Evolutionary conservation across 2,797 vertebrate genomes (phyloP).

Genomic region (Otolemur crassicaudatus): DNA sequence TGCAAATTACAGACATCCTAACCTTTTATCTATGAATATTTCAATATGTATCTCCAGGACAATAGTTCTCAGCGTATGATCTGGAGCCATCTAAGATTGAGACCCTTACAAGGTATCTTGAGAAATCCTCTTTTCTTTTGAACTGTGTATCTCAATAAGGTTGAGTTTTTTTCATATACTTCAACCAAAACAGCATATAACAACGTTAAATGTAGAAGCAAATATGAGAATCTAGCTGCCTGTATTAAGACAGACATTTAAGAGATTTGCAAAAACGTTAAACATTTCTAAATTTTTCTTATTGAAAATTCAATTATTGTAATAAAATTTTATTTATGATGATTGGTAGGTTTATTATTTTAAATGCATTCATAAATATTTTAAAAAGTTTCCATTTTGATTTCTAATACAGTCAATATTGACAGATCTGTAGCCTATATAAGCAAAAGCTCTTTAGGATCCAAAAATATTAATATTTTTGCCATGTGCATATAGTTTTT

Average conservation of each 20-base stretch:
- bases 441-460: not conserved
- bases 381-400: constrained; percentile 19
- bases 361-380: not conserved
- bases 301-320: constrained; percentile 6
- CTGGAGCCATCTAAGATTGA: not conserved
- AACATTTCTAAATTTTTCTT: constrained; percentile 30
- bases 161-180: not conserved
- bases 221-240: not conserved
- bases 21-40: constrained; percentile 52
- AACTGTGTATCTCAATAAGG: not conserved
- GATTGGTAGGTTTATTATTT: not conserved
- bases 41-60: not conserved
- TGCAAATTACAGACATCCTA: not conserved
- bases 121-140: not conserved
- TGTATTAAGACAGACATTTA: constrained; percentile 3
- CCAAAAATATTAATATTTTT: constrained; percentile 36
- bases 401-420: not conserved
- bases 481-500: not conserved
- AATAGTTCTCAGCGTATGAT: not conserved
- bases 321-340: not conserved
- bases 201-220: constrained; percentile 3
- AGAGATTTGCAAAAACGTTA: constrained; percentile 12
- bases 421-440: not conserved
- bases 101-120: not conserved
- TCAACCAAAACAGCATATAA: not conserved